phyloP scores from a whole-genome alignment of 2,113 vertebrate species.

The Sprattus sprattus region DNA sequence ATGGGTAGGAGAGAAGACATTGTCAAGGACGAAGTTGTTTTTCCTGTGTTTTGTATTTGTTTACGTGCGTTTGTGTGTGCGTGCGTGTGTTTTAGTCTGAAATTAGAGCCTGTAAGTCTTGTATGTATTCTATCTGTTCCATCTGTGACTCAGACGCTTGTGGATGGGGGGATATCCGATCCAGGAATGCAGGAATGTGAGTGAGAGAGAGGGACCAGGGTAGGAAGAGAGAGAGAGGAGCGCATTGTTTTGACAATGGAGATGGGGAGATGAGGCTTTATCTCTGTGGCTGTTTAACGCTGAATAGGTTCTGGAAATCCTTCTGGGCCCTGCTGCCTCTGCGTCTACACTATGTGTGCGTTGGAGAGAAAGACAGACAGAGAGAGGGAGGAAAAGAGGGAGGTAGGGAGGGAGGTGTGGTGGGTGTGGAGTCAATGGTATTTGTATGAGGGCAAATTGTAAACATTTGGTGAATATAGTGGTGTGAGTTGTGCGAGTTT shows the following conservation, averaged over 20 bases:
- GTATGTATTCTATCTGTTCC: slow-evolving; percentile 9
- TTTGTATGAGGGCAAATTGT: neutral
- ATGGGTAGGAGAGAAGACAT: neutral
- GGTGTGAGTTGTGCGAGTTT: neutral
- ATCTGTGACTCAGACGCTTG: slow-evolving; percentile 16
- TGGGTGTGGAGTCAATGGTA: neutral
- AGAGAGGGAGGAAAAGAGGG: neutral
- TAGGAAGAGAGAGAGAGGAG: slow-evolving; percentile 35
- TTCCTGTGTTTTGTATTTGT: slow-evolving; percentile 29
- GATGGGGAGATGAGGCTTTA: neutral
- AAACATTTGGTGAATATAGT: slow-evolving; percentile 5
- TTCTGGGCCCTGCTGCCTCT: slow-evolving; percentile 6
- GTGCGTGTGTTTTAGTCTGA: slow-evolving; percentile 1
- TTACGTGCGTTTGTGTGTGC: slow-evolving; percentile 21
- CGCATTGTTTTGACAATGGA: slow-evolving; percentile 15
- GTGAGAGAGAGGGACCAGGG: slow-evolving; percentile 16
- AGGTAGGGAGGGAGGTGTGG: neutral
- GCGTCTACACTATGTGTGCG: neutral
- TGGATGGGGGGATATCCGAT: slow-evolving; percentile 8
- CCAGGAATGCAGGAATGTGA: slow-evolving; percentile 13
- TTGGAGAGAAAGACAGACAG: neutral
- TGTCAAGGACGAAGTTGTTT: neutral
- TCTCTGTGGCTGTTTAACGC: neutral
- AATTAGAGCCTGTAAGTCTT: neutral
- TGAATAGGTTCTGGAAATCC: slow-evolving; percentile 13